Conservation (phyloP, 2,797 vertebrate species). For the Sciurus carolinensis region DNA sequence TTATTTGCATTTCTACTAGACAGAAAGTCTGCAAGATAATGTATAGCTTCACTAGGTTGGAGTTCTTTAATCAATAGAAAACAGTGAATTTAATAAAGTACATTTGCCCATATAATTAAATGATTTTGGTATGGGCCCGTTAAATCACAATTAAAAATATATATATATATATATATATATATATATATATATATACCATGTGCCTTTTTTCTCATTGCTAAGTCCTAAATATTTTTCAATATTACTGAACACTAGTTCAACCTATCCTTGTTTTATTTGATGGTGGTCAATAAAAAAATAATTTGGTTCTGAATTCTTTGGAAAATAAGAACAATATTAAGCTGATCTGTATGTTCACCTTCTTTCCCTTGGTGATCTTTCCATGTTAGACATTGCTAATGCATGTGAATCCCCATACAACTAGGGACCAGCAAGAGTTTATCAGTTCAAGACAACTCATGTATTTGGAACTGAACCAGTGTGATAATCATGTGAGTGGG, state of each 20-base stretch:
- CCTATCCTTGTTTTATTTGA: neutral
- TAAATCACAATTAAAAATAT: neutral
- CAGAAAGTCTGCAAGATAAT: constrained; percentile 1
- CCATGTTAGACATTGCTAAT: neutral
- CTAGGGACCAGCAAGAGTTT: neutral
- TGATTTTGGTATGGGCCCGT: neutral
- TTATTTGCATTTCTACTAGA: constrained; percentile 39
- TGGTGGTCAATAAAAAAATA: neutral
- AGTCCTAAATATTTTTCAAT: constrained; percentile 14
- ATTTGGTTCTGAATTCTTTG: neutral
- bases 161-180: no score
- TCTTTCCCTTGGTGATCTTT: neutral
- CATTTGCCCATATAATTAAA: neutral
- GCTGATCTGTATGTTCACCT: neutral
- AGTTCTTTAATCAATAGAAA: neutral
- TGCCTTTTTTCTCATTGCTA: constrained; percentile 50
- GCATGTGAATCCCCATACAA: neutral
- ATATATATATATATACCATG: neutral
- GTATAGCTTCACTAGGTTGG: neutral
- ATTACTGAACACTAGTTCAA: neutral
- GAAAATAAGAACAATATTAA: neutral
- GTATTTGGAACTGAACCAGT: neutral
- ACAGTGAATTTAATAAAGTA: constrained; percentile 2
- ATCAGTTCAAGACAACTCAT: neutral
- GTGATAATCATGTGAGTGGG: neutral